phyloP scores from a whole-genome alignment of 1,140 invertebrate species.

The Pantala flavescens region DNA sequence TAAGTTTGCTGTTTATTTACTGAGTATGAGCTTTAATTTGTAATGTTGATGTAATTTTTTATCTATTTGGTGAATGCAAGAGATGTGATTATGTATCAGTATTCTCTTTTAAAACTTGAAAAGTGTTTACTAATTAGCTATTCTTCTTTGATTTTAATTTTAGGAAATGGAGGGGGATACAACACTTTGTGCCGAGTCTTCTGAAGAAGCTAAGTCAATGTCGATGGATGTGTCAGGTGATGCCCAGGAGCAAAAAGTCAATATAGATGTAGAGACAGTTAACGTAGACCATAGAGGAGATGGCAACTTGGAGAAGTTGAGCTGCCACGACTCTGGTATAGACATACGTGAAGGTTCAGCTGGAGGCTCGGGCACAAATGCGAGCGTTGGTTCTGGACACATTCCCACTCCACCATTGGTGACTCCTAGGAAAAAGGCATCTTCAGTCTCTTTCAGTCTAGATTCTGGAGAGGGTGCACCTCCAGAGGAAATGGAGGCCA shows the following conservation, averaged over 20 bases:
- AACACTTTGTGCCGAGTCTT: neutral
- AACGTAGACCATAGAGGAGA: neutral
- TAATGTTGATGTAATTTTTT: too few relatives aligned
- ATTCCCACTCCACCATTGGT: conserved; percentile 26
- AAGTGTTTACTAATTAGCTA: neutral
- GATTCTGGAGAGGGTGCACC: conserved; percentile 30
- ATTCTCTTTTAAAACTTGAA: too few relatives aligned
- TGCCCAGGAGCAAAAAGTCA: neutral
- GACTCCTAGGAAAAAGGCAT: conserved; percentile 52
- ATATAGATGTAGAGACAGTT: neutral
- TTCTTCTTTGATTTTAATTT: neutral
- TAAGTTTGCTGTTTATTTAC: too few relatives aligned
- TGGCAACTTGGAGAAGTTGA: conserved; percentile 54
- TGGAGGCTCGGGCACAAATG: neutral
- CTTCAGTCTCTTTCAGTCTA: conserved; percentile 61
- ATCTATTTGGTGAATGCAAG: too few relatives aligned
- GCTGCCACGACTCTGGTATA: conserved; percentile 79
- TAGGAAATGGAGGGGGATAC: neutral
- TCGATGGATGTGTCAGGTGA: neutral
- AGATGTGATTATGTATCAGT: too few relatives aligned
- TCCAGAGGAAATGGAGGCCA: conserved; percentile 31
- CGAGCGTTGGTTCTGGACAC: conserved; percentile 36
- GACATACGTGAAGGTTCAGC: conserved; percentile 56
- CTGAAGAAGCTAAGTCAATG: conserved; percentile 1
- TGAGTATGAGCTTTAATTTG: too few relatives aligned